These are phyloP conservation scores for Ectobius pallidus DNA, from an alignment of 2,888 invertebrate genomes.

Conservation along the genomic window DNA sequence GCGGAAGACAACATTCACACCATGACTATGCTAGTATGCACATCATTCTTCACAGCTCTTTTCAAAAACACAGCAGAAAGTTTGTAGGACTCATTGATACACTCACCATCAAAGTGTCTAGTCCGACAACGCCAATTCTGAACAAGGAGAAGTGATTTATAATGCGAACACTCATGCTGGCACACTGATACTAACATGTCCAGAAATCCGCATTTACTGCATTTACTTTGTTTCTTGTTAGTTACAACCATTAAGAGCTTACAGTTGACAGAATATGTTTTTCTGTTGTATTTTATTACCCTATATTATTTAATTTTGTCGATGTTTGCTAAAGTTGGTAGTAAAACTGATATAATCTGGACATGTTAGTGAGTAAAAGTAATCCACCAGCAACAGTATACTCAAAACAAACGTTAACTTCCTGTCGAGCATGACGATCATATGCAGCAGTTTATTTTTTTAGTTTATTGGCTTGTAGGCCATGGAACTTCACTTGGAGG, in stretches of 20 bases:
- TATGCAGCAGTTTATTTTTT: background rate
- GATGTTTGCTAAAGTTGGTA: too few relatives aligned
- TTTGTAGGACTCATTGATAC: background rate
- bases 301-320: too few relatives aligned
- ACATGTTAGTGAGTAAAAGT: background rate
- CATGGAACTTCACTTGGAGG: conserved; percentile 41
- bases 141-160: conserved; percentile 14
- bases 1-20: conserved; percentile 2
- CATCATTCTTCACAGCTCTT: background rate
- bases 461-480: background rate
- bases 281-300: too few relatives aligned
- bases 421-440: background rate
- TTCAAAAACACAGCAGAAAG: background rate
- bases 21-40: background rate
- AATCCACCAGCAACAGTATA: background rate
- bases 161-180: background rate
- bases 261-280: too few relatives aligned
- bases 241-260: too few relatives aligned
- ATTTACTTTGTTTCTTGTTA: too few relatives aligned
- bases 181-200: conserved; percentile 9
- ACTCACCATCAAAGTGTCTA: background rate
- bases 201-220: background rate
- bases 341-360: background rate
- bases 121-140: background rate
- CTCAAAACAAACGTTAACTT: background rate